Conservation (phyloP, 2,888 invertebrate genomes). For the Siphonodentalium dalli region DNA sequence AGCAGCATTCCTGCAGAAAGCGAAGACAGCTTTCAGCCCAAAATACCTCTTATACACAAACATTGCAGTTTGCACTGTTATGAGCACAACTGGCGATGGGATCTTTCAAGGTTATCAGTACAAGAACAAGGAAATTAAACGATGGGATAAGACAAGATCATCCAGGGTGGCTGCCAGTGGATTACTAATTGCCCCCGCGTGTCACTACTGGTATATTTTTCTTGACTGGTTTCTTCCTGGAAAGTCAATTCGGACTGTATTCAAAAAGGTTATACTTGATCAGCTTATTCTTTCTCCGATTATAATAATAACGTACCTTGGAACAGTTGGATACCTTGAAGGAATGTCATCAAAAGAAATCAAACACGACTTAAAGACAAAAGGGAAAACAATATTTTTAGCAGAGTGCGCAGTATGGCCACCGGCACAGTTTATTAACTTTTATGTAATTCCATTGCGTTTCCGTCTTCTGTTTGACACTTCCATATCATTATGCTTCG, state of each 20-base stretch:
- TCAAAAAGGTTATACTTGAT: conserved; percentile 82
- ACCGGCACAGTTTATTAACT: conserved; percentile 90
- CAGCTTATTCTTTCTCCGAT: conserved; percentile 85
- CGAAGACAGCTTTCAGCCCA: conserved; percentile 34
- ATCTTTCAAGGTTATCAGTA: conserved; percentile 81
- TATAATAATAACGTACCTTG: conserved; percentile 79
- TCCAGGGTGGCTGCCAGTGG: conserved; percentile 82
- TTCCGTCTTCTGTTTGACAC: conserved; percentile 80
- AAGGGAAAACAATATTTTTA: conserved; percentile 79
- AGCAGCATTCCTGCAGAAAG: too few species aligned
- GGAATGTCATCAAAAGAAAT: conserved; percentile 18
- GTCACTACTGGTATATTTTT: conserved; percentile 85
- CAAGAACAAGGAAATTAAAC: conserved; percentile 34
- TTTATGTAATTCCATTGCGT: conserved; percentile 81
- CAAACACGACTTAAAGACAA: conserved; percentile 60
- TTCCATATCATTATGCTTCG: conserved; percentile 53
- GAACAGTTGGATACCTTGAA: conserved; percentile 78
- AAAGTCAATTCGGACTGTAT: conserved; percentile 67
- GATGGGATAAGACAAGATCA: conserved; percentile 70
- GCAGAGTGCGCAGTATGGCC: conserved; percentile 95
- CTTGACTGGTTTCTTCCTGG: conserved; percentile 79
- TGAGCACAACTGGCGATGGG: conserved; percentile 81
- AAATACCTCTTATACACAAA: conserved; percentile 72
- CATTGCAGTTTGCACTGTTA: conserved; percentile 76
- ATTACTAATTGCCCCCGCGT: conserved; percentile 77